Evolutionary conservation across 30 jellyfish, hydroid and myxozoan species (phyloP).

Genomic region (Mastigias papua): DNA sequence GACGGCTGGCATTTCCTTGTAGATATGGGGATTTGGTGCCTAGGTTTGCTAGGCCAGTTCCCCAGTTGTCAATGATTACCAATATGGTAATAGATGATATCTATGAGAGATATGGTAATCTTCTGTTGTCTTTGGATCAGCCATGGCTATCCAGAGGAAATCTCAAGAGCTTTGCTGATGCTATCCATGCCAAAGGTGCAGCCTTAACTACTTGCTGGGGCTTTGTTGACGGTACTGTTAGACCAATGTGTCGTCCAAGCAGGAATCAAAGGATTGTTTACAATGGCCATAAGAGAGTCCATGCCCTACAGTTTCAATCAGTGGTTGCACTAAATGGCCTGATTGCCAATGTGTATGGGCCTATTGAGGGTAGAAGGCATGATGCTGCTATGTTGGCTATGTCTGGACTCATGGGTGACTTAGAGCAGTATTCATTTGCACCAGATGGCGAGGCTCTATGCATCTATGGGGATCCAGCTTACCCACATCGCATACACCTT

Average conservation of each 20-base stretch:
- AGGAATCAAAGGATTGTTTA: conserved; percentile 30
- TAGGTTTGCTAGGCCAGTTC: conserved; percentile 52
- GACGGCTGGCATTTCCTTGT: conserved; percentile 48
- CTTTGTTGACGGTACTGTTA: conserved; percentile 24
- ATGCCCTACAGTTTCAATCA: conserved; percentile 41
- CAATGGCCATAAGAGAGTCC: conserved; percentile 47
- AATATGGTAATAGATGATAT: conserved; percentile 1
- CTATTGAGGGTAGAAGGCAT: conserved; percentile 43
- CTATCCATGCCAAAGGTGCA: neutral
- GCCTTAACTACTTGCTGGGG: conserved; percentile 29
- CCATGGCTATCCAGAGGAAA: neutral
- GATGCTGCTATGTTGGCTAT: conserved; percentile 50
- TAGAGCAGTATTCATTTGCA: conserved; percentile 30
- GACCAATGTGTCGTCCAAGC: conserved; percentile 36
- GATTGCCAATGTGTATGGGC: conserved; percentile 39
- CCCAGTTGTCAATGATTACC: conserved; percentile 30
- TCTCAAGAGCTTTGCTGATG: neutral
- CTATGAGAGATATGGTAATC: conserved; percentile 1
- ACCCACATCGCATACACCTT: neutral
- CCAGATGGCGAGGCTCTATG: conserved; percentile 56
- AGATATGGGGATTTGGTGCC: conserved; percentile 21
- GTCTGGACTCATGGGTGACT: conserved; percentile 42
- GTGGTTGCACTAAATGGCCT: conserved; percentile 45
- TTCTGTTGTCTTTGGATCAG: neutral
- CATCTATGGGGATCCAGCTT: conserved; percentile 58